Evolutionary conservation across 1,140 invertebrate genomes (phyloP).

Genomic region (Euwallacea similis): DNA sequence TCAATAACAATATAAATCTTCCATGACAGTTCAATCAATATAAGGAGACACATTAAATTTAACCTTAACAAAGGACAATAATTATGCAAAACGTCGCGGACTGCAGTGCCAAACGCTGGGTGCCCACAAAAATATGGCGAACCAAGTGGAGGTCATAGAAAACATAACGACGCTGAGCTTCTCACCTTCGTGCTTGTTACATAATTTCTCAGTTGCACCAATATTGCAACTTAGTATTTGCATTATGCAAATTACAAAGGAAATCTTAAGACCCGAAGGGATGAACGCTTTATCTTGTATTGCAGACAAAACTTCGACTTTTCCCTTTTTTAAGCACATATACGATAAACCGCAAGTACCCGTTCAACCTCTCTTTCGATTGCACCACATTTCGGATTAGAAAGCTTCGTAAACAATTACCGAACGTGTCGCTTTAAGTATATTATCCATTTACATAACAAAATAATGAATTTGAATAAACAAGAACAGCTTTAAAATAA

Average conservation of each 20-base stretch:
- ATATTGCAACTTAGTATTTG: not conserved
- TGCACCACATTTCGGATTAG: constrained; percentile 3
- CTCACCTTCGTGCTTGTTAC: too few species aligned
- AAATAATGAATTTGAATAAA: not conserved
- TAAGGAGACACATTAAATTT: not conserved
- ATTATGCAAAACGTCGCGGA: too few species aligned
- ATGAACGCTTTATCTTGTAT: too few species aligned
- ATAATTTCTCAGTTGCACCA: not conserved
- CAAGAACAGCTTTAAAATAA: not conserved
- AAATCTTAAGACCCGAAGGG: not conserved
- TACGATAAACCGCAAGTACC: not conserved
- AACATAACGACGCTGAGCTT: too few species aligned
- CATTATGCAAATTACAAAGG: not conserved
- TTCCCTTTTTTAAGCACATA: not conserved
- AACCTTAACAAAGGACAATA: too few species aligned
- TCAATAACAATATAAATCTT: not conserved
- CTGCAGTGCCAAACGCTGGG: too few species aligned
- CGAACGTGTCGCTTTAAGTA: constrained; percentile 4
- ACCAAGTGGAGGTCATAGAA: too few species aligned
- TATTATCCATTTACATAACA: constrained; percentile 3
- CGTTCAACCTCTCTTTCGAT: not conserved
- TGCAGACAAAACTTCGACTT: not conserved
- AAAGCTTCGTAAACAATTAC: constrained; percentile 1
- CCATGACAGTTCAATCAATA: not conserved
- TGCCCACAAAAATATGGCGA: too few species aligned